Percentiles rank a stretch among this genome's conserved stretches.
Evolutionary conservation across 2,113 vertebrate genomes (phyloP).

Genomic region (Stigmatopora argus): DNA sequence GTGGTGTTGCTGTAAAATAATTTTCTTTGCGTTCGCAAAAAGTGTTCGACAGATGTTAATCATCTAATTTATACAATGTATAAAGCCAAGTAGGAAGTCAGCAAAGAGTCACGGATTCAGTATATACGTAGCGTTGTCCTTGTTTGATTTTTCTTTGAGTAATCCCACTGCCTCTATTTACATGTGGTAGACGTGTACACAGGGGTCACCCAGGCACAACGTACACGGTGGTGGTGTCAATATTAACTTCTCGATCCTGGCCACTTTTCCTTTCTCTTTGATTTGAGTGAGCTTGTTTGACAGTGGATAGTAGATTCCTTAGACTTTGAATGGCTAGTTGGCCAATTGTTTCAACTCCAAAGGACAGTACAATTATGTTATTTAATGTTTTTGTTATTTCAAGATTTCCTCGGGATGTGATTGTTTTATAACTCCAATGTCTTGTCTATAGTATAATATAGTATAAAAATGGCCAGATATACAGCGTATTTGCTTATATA

Average conservation of each 20-base stretch:
- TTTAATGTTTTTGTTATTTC: no score
- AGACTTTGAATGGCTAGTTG: background rate
- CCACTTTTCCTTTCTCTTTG: background rate
- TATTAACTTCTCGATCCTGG: conserved; percentile 9
- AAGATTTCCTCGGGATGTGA: no score
- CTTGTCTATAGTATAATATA: no score
- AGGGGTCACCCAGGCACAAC: conserved; percentile 31
- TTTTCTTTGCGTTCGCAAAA: background rate
- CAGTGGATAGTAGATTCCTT: background rate
- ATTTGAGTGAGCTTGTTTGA: background rate
- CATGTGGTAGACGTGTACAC: conserved; percentile 32
- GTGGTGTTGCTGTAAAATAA: background rate
- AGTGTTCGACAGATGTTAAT: background rate
- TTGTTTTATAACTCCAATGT: no score
- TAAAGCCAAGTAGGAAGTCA: background rate
- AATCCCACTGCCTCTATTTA: conserved; percentile 43
- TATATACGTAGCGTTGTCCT: background rate
- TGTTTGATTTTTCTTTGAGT: background rate
- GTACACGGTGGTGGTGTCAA: conserved; percentile 44
- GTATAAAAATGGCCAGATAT: no score
- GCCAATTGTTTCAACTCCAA: background rate
- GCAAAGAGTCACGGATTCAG: background rate
- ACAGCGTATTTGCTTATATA: no score
- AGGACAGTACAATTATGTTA: background rate
- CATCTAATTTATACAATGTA: background rate